Base-by-base conservation (phyloP, 2,888 invertebrate species). In the Drosophila kambysellisi region DNA sequence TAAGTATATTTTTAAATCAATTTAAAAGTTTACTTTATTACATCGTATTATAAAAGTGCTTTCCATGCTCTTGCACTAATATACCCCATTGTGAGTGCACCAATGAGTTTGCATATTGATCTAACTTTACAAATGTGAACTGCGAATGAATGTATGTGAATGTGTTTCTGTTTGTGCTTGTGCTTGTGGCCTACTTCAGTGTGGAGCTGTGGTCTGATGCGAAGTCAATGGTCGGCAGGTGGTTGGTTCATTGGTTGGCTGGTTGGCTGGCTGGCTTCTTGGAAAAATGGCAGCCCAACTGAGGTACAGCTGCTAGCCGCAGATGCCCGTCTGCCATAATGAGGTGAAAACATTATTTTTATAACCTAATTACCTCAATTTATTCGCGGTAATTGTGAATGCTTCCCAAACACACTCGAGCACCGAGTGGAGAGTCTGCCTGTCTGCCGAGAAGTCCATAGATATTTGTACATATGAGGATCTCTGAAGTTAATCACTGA, bases 331-430 rank as follows among this genome's bases (percentile, higher is more conserved):
- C 65, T 37, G 61, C 62, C 72, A 63, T 83, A 89, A 90, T 82
- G 87, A 90, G 89, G 83, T 89, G 91, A 90, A 89, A 91, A 90
- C 83, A 91, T 81, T 90, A 90, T 88, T 91, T 91, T 91, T 91
- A 91, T 90, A 90, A 87, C 91, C 89, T 87, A 91, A 92, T 91
- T 91, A 91, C 91, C 91, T 83, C 83, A 90, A 91, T 91, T 91
- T 91, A 89, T 91, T 91, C 87, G 78, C 82, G 75, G 91, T 91
- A 91, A 90, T 90, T 83, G 81, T 66, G 64, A 81, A 76, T 77
- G 78, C 35, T 75, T 70, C 73, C 69, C 78, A 80, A 59, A 46
- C 57, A 30, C 25, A 50, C 35, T 8, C 17, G 41, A 15, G 69
- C 37, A 75, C 72, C 50, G 25, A 74, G 56, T 71, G 54, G 66